Base-by-base conservation (phyloP, 2,113 vertebrate genomes). In the Piprites chloris region DNA sequence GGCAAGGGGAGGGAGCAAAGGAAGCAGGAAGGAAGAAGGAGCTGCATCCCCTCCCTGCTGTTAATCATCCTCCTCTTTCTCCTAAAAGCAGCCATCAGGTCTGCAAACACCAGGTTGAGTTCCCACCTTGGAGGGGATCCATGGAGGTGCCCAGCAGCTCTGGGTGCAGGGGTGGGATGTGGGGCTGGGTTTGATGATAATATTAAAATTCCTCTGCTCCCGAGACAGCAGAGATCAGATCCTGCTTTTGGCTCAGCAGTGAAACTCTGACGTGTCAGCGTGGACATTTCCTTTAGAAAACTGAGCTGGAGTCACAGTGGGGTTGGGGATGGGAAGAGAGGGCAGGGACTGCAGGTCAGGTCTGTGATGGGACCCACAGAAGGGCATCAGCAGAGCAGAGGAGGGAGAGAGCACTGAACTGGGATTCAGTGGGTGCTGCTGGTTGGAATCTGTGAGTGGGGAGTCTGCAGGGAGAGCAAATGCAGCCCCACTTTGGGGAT, bases 1-100 rank as follows among this genome's bases (percentile, higher is more conserved):
- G 87, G 59, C 55, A 80, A 46, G 78, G 85, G 85, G 93, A 91
- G 50, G 74, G 69, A 94, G 89, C 33, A 85, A 78, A 94, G 93
- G 95, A 94, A 95, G 65, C 91, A 95, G 94, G 96, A 96, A 95
- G 92, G 96, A 96, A 94, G 78, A 83, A 73, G 63, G 72, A 92
- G 65, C 52, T 67, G 73, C 47, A 59, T 80, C 79, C 75, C 56
- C 82, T 91, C 90, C 93, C 91, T 93, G 77, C 37, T 73, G 59
- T 82, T 94, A 44, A 91, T 94, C 75, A 58, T 52, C 68, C 66
- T 92, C 87, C 46, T 69, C 75, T 71, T 91, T 85, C 59, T 90
- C 56, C 61, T 41, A 15, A 42, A 30, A 58, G 61, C 91, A 28
- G 21, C 66, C 3, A 0, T 14, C 44, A 49, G 39, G 27, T 74